phyloP scores from a whole-genome alignment of 92 coral and sea anemone species.

The Phenganax marumi region DNA sequence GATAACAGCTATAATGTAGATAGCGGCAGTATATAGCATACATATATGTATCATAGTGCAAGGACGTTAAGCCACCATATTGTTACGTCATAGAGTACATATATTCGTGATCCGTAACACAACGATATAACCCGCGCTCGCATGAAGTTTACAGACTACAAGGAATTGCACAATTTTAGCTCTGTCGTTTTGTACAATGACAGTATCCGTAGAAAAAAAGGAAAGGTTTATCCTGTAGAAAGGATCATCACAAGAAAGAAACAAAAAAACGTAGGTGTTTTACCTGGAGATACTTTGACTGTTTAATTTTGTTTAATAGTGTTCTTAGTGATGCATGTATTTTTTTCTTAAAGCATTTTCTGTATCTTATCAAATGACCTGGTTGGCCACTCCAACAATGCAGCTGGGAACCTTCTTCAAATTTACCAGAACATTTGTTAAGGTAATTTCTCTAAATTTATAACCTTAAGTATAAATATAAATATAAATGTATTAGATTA shows the following conservation, averaged over 20 bases:
- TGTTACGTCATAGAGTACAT: too few relatives aligned
- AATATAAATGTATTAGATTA: too few relatives aligned
- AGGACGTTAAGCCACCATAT: too few relatives aligned
- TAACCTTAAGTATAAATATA: too few relatives aligned
- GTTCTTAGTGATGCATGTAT: not conserved
- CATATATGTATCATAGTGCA: too few relatives aligned
- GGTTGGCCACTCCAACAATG: constrained; percentile 3
- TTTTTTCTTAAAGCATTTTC: not conserved
- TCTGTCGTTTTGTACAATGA: not conserved
- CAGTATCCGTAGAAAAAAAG: not conserved
- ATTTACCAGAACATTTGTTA: not conserved
- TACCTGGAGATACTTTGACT: not conserved
- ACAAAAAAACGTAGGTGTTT: not conserved
- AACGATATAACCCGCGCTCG: too few relatives aligned
- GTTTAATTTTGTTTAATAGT: not conserved
- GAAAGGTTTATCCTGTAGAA: not conserved
- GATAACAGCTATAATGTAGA: too few relatives aligned
- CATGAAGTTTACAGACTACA: not conserved
- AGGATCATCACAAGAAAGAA: not conserved
- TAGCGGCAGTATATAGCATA: too few relatives aligned
- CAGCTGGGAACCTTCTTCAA: not conserved
- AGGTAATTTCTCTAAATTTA: not conserved
- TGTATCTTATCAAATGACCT: not conserved
- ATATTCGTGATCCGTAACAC: too few relatives aligned
- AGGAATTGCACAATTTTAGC: not conserved